Percentiles rank a stretch among this genome's conserved stretches.
Conservation (phyloP, 2,113 vertebrate genomes). For the Eclectus roratus region DNA sequence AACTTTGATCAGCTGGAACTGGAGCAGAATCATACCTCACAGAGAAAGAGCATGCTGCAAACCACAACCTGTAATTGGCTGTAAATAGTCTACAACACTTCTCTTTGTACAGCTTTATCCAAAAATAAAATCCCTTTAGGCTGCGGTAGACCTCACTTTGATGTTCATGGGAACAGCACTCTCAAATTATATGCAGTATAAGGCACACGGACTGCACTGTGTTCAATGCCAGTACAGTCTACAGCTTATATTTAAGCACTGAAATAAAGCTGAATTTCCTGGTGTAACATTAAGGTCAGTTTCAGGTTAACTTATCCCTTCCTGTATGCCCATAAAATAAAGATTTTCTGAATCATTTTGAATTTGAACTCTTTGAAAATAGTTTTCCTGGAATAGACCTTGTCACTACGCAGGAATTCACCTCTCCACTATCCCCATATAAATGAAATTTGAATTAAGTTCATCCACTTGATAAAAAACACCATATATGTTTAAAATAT, state of each 20-base stretch:
- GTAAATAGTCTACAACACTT: conserved; percentile 36
- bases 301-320: conserved; percentile 12
- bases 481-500: neutral
- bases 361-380: neutral
- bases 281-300: neutral
- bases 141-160: conserved; percentile 56
- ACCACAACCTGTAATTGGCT: conserved; percentile 21
- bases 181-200: conserved; percentile 34
- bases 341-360: neutral
- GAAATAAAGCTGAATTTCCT: conserved; percentile 6
- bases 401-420: neutral
- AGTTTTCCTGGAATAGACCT: neutral
- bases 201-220: neutral
- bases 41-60: neutral
- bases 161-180: conserved; percentile 14
- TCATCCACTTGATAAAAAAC: neutral
- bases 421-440: neutral
- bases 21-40: neutral
- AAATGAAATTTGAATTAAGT: neutral
- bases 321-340: conserved; percentile 16
- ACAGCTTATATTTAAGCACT: conserved; percentile 16
- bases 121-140: conserved; percentile 62
- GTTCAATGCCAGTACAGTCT: neutral
- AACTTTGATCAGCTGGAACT: neutral
- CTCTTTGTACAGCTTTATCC: conserved; percentile 48